Percentiles rank a stretch among this genome's conserved stretches.
Conservation (phyloP, 2,797 vertebrate species). For the Pyrocephalus nanus region DNA sequence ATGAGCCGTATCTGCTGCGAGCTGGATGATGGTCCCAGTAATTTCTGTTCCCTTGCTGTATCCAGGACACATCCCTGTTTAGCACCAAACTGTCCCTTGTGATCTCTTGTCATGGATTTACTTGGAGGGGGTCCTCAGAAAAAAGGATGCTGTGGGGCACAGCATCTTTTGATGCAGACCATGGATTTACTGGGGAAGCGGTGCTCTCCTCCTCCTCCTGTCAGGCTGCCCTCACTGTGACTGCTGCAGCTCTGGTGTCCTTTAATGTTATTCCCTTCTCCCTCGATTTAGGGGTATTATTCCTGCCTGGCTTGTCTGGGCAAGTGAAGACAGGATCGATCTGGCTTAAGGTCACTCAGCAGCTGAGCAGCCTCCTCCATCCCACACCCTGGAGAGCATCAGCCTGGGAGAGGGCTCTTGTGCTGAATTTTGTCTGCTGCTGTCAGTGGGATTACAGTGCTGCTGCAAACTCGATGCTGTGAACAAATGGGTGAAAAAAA, state of each 20-base stretch:
- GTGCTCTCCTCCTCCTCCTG: neutral
- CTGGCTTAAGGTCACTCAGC: neutral
- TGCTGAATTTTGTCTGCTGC: neutral
- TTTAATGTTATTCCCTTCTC: neutral
- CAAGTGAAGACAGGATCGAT: neutral
- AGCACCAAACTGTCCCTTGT: neutral
- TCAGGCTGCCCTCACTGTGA: neutral
- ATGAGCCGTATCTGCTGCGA: rapidly evolving
- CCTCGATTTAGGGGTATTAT: neutral
- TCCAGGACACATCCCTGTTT: too few relatives aligned
- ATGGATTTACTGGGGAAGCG: neutral
- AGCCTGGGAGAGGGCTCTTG: neutral
- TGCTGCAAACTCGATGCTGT: neutral
- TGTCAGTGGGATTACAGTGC: neutral
- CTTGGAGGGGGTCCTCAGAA: neutral
- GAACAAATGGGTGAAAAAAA: conserved; percentile 17
- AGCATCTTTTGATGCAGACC: neutral
- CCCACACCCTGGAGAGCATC: rapidly evolving
- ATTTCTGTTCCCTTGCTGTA: neutral
- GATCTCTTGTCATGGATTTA: neutral
- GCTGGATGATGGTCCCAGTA: neutral
- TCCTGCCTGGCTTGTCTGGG: neutral
- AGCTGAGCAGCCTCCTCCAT: neutral
- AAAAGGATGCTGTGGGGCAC: neutral
- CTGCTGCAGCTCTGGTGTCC: neutral